phyloP scores from a whole-genome alignment of 2,888 invertebrate genomes.

The Dusona sp. region DNA sequence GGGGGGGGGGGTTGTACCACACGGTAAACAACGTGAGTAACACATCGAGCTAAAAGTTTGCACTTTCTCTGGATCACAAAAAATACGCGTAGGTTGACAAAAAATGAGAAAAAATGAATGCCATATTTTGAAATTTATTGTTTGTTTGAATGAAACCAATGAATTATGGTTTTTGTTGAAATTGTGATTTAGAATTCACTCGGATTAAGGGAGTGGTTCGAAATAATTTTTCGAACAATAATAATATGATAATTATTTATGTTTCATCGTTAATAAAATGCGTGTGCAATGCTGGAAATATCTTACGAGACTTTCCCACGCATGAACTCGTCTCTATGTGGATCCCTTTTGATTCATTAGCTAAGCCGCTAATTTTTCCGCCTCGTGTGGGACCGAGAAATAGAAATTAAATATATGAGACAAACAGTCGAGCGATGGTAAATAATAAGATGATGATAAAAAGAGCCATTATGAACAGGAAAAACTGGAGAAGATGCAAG shows the following conservation, averaged over 20 bases:
- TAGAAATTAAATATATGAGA: constrained; percentile 23
- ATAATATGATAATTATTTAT: constrained; percentile 5
- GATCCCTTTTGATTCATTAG: constrained; percentile 7
- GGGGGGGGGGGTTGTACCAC: too few species aligned
- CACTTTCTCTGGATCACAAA: constrained; percentile 37
- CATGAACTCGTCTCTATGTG: background rate
- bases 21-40: background rate
- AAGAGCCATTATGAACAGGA: background rate
- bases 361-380: constrained; percentile 18
- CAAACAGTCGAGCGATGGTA: background rate
- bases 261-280: constrained; percentile 14
- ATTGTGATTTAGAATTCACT: background rate
- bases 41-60: constrained; percentile 11
- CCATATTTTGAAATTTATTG: background rate
- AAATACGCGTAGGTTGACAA: background rate
- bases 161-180: background rate
- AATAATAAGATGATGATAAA: background rate
- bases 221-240: background rate
- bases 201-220: background rate
- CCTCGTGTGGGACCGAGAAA: constrained; percentile 16
- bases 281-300: background rate
- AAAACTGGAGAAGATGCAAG: background rate
- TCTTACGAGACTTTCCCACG: constrained; percentile 7
- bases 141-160: background rate
- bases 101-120: background rate